Conservation (phyloP, 2,797 vertebrate genomes). For the Chelidonichthys spinosus region DNA sequence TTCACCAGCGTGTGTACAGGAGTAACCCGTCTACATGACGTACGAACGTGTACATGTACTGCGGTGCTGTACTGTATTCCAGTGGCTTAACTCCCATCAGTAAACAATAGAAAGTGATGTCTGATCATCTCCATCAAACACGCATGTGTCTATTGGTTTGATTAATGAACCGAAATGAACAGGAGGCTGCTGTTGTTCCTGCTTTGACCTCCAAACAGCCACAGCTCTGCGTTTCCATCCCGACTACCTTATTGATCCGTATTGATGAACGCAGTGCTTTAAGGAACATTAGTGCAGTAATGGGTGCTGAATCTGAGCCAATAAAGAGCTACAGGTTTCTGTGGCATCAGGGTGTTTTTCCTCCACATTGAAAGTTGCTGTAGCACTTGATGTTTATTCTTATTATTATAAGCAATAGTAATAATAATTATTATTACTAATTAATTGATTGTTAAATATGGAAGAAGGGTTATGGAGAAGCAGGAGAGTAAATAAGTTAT, state of each 20-base stretch:
- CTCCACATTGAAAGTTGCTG: neutral
- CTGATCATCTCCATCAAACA: neutral
- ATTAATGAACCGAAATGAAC: neutral
- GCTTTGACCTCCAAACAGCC: constrained; percentile 49
- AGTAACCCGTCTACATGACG: too few species aligned
- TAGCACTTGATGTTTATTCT: neutral
- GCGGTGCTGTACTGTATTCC: neutral
- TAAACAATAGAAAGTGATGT: neutral
- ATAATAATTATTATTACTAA: too few species aligned
- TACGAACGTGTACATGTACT: too few species aligned
- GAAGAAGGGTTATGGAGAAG: too few species aligned
- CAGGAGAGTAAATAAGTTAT: too few species aligned
- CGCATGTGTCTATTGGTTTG: neutral
- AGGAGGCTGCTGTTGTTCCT: neutral
- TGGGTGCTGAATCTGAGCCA: constrained; percentile 6
- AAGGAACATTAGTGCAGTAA: constrained; percentile 4
- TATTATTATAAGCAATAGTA: too few species aligned
- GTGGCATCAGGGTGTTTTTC: neutral
- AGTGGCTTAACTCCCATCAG: neutral
- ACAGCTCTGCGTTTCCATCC: constrained; percentile 19
- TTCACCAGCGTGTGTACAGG: neutral
- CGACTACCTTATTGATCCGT: constrained; percentile 24
- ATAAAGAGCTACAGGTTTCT: neutral
- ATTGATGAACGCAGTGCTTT: constrained; percentile 2
- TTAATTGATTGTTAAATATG: too few species aligned